phyloP scores from a whole-genome alignment of 2,888 invertebrate species.

The Chrysolina haemoptera region DNA sequence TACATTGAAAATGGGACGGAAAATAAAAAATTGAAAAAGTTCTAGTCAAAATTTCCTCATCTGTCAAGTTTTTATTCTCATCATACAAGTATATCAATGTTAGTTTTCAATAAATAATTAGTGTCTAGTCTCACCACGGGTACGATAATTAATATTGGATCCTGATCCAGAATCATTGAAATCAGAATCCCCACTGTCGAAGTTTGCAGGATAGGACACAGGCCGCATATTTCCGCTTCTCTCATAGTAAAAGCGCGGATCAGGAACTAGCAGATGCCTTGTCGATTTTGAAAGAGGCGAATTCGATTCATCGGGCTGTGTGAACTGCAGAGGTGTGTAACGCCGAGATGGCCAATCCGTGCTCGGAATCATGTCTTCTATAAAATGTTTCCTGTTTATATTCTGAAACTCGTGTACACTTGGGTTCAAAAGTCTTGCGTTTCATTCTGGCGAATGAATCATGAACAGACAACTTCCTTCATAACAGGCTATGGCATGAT shows the following conservation, averaged over 20 bases:
- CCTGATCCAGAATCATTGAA: conserved; percentile 61
- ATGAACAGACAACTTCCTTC: background rate
- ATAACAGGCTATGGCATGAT: too few relatives aligned
- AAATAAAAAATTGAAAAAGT: background rate
- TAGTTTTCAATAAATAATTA: conserved; percentile 30
- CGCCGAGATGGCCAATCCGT: conserved; percentile 84
- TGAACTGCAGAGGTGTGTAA: conserved; percentile 85
- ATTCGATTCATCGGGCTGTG: conserved; percentile 83
- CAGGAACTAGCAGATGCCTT: conserved; percentile 82
- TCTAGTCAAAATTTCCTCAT: background rate
- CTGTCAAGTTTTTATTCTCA: conserved; percentile 7
- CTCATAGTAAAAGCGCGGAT: conserved; percentile 78
- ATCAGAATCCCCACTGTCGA: conserved; percentile 62
- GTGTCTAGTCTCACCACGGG: conserved; percentile 63
- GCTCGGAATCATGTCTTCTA: conserved; percentile 78
- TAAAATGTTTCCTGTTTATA: conserved; percentile 56
- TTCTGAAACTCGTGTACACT: background rate
- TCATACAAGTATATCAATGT: conserved; percentile 8
- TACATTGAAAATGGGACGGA: too few relatives aligned
- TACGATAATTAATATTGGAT: conserved; percentile 63
- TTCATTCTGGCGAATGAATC: background rate
- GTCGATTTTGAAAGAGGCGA: conserved; percentile 85
- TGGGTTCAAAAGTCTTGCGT: conserved; percentile 11
- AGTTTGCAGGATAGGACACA: conserved; percentile 61
- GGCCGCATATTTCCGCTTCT: conserved; percentile 66